Evolutionary conservation across 2,888 invertebrate genomes (phyloP).

Genomic region (Leptopilina syphax): DNA sequence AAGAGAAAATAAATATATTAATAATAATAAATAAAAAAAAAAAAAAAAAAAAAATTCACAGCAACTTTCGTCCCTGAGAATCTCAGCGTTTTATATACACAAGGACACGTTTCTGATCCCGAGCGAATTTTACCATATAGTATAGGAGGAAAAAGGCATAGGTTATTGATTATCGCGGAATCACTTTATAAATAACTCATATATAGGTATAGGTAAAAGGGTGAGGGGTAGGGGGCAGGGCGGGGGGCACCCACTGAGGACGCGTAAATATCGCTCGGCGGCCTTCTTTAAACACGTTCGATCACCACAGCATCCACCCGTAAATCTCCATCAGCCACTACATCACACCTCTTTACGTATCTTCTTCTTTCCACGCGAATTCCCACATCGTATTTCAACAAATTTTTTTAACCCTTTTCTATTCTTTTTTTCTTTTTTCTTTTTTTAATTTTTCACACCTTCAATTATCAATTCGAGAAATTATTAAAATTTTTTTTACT

Average conservation of each 20-base stretch:
- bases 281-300: constrained; percentile 46
- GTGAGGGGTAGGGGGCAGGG: constrained; percentile 58
- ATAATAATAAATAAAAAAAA: no score
- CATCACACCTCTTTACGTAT: constrained; percentile 33
- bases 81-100: constrained; percentile 41
- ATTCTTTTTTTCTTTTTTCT: no score
- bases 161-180: constrained; percentile 75
- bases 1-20: no score
- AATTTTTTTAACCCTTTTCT: no score
- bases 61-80: background rate
- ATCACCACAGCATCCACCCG: constrained; percentile 40
- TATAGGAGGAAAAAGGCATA: constrained; percentile 59
- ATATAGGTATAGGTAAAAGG: constrained; percentile 45
- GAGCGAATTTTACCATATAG: constrained; percentile 64
- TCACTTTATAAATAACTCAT: constrained; percentile 75
- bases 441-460: background rate
- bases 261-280: constrained; percentile 64
- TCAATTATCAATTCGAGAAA: no score
- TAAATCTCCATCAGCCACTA: constrained; percentile 35
- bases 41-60: no score
- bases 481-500: no score
- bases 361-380: constrained; percentile 35
- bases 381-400: constrained; percentile 35
- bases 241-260: constrained; percentile 64
- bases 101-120: constrained; percentile 46